phyloP scores from a whole-genome alignment of 1,140 invertebrate genomes.

The Lutraria rhynchaena region DNA sequence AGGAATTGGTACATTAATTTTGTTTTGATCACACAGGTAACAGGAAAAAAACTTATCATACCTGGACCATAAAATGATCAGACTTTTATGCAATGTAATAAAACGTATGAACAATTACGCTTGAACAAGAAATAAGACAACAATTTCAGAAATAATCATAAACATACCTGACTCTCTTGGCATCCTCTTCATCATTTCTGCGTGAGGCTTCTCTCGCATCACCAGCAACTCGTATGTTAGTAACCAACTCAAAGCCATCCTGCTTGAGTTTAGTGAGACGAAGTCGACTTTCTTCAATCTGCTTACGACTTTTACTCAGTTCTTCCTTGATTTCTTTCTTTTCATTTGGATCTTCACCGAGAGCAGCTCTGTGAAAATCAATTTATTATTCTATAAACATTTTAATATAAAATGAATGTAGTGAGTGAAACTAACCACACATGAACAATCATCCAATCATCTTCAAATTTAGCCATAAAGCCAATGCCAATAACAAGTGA shows the following conservation, averaged over 20 bases:
- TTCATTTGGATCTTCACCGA: conserved; percentile 77
- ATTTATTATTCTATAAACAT: too few species aligned
- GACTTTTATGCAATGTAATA: too few species aligned
- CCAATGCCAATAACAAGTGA: too few species aligned
- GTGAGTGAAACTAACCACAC: too few species aligned
- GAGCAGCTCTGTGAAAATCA: conserved; percentile 73
- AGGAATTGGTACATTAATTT: too few species aligned
- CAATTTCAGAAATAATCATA: neutral
- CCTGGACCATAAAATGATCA: neutral
- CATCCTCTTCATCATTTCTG: conserved; percentile 80
- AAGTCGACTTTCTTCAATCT: conserved; percentile 80
- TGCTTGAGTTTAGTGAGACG: conserved; percentile 79
- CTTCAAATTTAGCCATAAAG: too few species aligned
- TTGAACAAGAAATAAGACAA: neutral
- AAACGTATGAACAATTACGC: neutral
- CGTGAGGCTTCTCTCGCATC: conserved; percentile 80
- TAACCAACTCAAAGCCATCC: conserved; percentile 82
- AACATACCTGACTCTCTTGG: conserved; percentile 74
- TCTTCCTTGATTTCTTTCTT: conserved; percentile 80
- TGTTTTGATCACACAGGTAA: too few species aligned
- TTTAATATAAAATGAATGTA: too few species aligned
- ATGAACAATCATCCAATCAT: too few species aligned
- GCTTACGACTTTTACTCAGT: conserved; percentile 80
- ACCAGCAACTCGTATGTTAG: conserved; percentile 81
- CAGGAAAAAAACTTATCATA: too few species aligned